A percentile compares a stretch with the other conserved stretches of the same genome.
These are phyloP conservation scores for Dicrostonyx torquatus DNA, from an alignment of 2,797 vertebrate genomes.

Conservation along the genomic window DNA sequence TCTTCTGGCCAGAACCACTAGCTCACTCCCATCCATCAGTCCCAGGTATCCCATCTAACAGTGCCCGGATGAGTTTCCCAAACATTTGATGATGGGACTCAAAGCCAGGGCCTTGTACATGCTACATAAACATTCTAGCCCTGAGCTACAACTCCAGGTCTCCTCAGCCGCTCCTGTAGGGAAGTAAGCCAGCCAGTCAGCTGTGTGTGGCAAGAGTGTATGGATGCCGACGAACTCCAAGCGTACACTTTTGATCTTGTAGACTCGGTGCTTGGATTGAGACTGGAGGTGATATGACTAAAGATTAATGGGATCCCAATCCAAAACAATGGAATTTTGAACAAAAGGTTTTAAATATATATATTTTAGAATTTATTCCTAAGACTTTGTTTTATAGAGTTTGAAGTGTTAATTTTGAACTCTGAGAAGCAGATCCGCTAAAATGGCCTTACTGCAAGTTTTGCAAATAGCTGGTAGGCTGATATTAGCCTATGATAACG, in stretches of 20 bases:
- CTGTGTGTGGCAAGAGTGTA: not conserved
- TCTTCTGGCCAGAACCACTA: not conserved
- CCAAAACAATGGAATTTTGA: not conserved
- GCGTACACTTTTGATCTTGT: not conserved
- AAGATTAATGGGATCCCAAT: not conserved
- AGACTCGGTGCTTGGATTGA: not conserved
- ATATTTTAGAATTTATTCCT: conserved; percentile 6
- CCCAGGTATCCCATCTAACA: not conserved
- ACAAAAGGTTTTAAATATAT: not conserved
- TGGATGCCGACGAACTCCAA: not conserved
- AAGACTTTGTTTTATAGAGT: not conserved
- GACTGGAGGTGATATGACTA: not conserved
- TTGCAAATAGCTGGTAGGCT: too few species aligned
- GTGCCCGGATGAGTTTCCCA: not conserved
- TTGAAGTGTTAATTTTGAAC: conserved; percentile 34
- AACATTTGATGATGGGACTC: not conserved
- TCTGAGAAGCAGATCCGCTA: not conserved
- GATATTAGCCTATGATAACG: too few species aligned
- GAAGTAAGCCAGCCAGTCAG: not conserved
- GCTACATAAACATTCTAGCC: not conserved
- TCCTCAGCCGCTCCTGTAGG: not conserved
- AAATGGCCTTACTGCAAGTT: conserved; percentile 14
- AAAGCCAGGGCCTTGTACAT: not conserved
- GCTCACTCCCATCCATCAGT: not conserved
- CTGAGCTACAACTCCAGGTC: not conserved